Percentiles rank a stretch among this genome's conserved stretches.
Conservation (phyloP, 2,888 invertebrate species). For the Leptinotarsa rubiginosa region DNA sequence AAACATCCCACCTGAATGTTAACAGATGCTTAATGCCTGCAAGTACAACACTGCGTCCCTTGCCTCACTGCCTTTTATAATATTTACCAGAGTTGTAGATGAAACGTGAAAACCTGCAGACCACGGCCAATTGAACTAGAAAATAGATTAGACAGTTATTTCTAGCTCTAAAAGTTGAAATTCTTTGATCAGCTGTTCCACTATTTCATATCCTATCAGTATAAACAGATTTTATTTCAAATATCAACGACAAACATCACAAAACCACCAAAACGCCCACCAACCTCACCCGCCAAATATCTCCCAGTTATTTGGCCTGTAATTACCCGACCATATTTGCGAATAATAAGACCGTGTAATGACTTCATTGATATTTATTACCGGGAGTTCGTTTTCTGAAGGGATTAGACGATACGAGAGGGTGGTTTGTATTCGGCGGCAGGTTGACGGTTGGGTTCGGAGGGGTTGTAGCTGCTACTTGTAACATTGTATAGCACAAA, state of each 20-base stretch:
- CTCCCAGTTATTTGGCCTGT: conserved; percentile 39
- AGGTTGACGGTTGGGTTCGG: conserved; percentile 34
- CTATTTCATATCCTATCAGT: too few relatives aligned
- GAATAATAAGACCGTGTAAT: conserved; percentile 49
- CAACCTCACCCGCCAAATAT: conserved; percentile 27
- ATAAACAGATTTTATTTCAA: too few relatives aligned
- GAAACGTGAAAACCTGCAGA: too few relatives aligned
- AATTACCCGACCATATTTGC: conserved; percentile 47
- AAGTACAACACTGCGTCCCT: too few relatives aligned
- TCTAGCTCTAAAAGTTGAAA: too few relatives aligned
- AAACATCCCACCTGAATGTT: too few relatives aligned
- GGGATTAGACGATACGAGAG: conserved; percentile 45
- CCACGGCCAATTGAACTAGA: too few relatives aligned
- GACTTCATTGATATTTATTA: conserved; percentile 53
- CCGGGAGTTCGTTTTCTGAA: conserved; percentile 44
- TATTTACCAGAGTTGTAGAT: too few relatives aligned
- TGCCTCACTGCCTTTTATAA: too few relatives aligned
- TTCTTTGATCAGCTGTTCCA: too few relatives aligned
- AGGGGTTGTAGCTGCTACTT: conserved; percentile 41
- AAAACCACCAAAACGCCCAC: conserved; percentile 27
- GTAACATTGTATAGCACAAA: conserved; percentile 52
- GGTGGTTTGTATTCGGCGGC: conserved; percentile 36
- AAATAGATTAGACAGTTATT: too few relatives aligned
- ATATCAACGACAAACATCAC: neutral
- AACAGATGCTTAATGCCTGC: too few relatives aligned